Evolutionary conservation across 2,888 invertebrate genomes (phyloP), one percentile per base, ranked within the genome.

Genomic region (Leptarthrus brevirostris): DNA sequence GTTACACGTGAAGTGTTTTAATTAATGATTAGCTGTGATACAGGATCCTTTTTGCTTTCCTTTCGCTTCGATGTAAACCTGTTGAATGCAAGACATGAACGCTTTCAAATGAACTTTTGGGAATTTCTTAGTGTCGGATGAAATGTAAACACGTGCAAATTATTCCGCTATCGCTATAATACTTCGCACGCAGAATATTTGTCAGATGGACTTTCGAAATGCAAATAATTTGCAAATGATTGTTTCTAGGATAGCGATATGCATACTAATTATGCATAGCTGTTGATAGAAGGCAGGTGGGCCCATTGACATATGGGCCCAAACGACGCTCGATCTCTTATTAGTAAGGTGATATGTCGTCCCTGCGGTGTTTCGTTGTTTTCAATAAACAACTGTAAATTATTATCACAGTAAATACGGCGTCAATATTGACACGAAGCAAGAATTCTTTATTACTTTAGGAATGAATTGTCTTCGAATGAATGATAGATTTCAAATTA

Each of bases 321-420:
- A 49, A 16, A 49, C 47, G n/a, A 16, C 30, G 3, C 8, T 5
- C 4, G 30, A 30, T 3, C 40, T 40, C 40, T n/a, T 40, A 40
- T 40, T 12, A 40, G 12, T 40, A 12, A 6, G 40, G n/a, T 40
- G 8, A 40, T 6, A 8, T 12, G 40, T 12, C 40, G 40, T 40
- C 49, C 40, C 40, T 64, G 24, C 18, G 44, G 36, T 24, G 20
- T 20, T 36, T 40, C 22, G 36, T 18, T 64, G 22, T 20, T 16
- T 40, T 64, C 47, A 36, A n/a, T 18, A 44, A 64, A 47, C 64
- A 64, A 64, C 64, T 64, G 64, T 64, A 64, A 64, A 64, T 24
- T 64, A 47, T 64, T 64, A 47, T 64, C 22, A 47, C 16, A 44
- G 44, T 20, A 44, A 64, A 64, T 64, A 44, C 44, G 24, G 44